Conservation (phyloP, 2,888 invertebrate species). For the Eupithecia inturbata region DNA sequence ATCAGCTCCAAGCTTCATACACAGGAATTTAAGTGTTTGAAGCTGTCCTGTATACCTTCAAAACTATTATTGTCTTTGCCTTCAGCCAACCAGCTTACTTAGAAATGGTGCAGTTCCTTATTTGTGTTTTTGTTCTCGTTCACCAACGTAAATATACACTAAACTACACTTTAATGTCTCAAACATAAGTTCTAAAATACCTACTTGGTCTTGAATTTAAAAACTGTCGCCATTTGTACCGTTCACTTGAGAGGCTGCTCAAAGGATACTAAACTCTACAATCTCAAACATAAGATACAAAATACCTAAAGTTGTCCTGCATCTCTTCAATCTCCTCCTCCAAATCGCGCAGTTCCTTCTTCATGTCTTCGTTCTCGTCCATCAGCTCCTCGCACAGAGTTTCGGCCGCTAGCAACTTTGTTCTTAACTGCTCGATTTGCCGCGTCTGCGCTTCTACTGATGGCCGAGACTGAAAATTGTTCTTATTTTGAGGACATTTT, state of each 20-base stretch:
- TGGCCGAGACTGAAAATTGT: slow-evolving; percentile 72
- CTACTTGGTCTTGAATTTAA: no score
- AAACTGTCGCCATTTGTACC: no score
- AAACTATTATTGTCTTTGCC: slow-evolving; percentile 91
- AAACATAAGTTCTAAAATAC: no score
- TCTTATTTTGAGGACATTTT: neutral
- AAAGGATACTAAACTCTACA: no score
- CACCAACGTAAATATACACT: slow-evolving; percentile 50
- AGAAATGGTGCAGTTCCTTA: no score
- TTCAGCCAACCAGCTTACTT: no score
- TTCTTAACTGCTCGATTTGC: slow-evolving; percentile 88
- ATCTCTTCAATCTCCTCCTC: slow-evolving; percentile 99
- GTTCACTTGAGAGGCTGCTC: no score
- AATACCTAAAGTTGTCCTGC: slow-evolving; percentile 95
- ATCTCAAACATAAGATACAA: no score
- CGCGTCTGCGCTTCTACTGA: slow-evolving; percentile 84
- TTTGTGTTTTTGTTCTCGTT: slow-evolving; percentile 92
- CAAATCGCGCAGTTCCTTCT: slow-evolving; percentile 95
- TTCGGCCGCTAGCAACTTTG: slow-evolving; percentile 95
- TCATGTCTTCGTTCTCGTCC: slow-evolving; percentile 98
- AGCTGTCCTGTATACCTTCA: slow-evolving; percentile 94
- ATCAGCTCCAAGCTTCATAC: no score
- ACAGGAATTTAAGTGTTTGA: no score
- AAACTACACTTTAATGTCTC: no score
- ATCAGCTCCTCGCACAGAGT: slow-evolving; percentile 95